phyloP scores from a whole-genome alignment of 2,113 vertebrate genomes.

The Scytalopus superciliaris region DNA sequence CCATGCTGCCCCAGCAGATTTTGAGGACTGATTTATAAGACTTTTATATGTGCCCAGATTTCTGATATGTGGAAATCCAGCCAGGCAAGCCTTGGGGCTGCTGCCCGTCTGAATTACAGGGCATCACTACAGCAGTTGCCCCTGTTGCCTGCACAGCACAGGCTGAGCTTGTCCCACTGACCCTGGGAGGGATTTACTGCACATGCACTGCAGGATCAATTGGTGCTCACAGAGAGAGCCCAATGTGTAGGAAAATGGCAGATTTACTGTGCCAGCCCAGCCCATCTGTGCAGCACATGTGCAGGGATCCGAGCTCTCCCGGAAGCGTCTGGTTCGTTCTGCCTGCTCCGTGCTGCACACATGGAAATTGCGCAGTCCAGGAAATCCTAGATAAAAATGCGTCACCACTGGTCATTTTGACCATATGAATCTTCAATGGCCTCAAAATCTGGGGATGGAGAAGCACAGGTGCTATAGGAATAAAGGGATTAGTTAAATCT shows the following conservation, averaged over 20 bases:
- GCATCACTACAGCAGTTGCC: not conserved
- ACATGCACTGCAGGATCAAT: rapidly evolving
- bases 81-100: not conserved
- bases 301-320: not conserved
- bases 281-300: slow-evolving; percentile 55
- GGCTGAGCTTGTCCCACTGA: not conserved
- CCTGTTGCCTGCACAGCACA: rapidly evolving
- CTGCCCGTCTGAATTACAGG: not conserved
- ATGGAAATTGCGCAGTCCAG: rapidly evolving
- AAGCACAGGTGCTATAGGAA: not conserved
- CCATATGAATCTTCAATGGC: not conserved
- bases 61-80: not conserved
- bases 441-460: not conserved
- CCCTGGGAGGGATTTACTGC: not conserved
- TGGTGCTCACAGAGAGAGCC: not conserved
- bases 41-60: not conserved
- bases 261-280: slow-evolving; percentile 15
- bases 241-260: not conserved
- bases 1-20: not conserved
- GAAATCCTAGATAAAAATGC: not conserved
- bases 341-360: not conserved
- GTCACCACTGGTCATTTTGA: not conserved
- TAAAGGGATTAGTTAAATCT: not conserved
- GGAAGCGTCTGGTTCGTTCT: not conserved
- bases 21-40: not conserved